phyloP scores from a whole-genome alignment of 2,888 invertebrate species.

The Cepaea hortensis region DNA sequence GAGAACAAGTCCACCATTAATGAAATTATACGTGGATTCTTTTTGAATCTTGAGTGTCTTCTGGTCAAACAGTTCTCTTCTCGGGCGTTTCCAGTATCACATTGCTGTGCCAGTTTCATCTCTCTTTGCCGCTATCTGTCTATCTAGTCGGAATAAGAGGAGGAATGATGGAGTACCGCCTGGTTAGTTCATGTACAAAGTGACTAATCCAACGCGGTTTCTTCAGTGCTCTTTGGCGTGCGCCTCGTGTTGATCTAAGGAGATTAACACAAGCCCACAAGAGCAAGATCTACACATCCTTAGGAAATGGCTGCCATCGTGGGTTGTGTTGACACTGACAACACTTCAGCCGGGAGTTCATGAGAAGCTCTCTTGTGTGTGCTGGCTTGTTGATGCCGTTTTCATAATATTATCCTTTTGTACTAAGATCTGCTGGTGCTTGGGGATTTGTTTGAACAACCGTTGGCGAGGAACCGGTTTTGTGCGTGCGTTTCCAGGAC shows the following conservation, averaged over 20 bases:
- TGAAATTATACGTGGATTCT: too few relatives aligned
- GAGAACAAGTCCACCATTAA: too few relatives aligned
- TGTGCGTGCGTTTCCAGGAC: neutral
- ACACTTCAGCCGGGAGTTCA: neutral
- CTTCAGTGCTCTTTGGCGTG: neutral
- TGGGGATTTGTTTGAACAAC: conserved; percentile 9
- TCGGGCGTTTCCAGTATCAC: too few relatives aligned
- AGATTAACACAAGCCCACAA: conserved; percentile 16
- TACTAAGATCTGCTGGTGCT: neutral
- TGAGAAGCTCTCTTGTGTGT: neutral
- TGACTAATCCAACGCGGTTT: conserved; percentile 3
- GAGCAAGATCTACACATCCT: conserved; percentile 22
- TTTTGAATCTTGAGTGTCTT: too few relatives aligned
- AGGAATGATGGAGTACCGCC: neutral
- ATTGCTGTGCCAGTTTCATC: too few relatives aligned
- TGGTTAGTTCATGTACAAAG: neutral
- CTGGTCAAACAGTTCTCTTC: too few relatives aligned
- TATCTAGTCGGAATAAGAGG: neutral
- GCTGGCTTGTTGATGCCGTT: conserved; percentile 14
- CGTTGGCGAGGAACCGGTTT: conserved; percentile 5
- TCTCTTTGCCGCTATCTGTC: neutral
- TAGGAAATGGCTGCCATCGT: neutral
- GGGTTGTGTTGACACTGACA: conserved; percentile 26
- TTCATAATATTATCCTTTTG: conserved; percentile 27
- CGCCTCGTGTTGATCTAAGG: neutral